A percentile compares a stretch with the other conserved stretches of the same genome.
Evolutionary conservation across 2,113 vertebrate species (phyloP).

Genomic region (Edolisoma coerulescens): DNA sequence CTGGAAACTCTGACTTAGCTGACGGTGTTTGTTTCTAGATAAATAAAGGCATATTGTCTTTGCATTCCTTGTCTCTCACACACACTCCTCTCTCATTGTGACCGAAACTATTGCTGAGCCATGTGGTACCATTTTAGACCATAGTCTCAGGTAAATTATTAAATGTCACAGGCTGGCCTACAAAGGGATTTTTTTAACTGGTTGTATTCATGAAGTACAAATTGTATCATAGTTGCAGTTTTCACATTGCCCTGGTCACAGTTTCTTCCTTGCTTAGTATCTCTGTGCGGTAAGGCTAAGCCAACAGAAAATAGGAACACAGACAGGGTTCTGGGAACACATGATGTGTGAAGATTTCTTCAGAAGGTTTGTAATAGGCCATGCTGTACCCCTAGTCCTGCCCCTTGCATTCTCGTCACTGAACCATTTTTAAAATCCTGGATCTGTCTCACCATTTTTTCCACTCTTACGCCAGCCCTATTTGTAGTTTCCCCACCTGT

Average conservation of each 20-base stretch:
- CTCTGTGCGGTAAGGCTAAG: background rate
- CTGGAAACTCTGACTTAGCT: constrained; percentile 24
- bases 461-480: constrained; percentile 72
- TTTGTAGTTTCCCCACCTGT: constrained; percentile 79
- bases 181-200: background rate
- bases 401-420: constrained; percentile 51
- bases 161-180: background rate
- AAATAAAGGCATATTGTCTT: background rate
- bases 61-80: background rate
- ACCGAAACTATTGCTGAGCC: background rate
- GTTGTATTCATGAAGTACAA: background rate
- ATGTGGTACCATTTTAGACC: background rate
- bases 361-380: background rate
- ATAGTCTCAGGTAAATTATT: background rate
- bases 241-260: background rate
- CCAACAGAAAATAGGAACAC: background rate
- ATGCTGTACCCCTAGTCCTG: background rate
- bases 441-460: constrained; percentile 72
- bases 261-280: background rate
- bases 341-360: background rate
- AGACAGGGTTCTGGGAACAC: background rate
- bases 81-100: background rate
- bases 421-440: constrained; percentile 72
- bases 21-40: background rate
- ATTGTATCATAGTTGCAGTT: background rate